phyloP scores from a whole-genome alignment of 2,888 invertebrate species.

The Drosophila tanythrix region DNA sequence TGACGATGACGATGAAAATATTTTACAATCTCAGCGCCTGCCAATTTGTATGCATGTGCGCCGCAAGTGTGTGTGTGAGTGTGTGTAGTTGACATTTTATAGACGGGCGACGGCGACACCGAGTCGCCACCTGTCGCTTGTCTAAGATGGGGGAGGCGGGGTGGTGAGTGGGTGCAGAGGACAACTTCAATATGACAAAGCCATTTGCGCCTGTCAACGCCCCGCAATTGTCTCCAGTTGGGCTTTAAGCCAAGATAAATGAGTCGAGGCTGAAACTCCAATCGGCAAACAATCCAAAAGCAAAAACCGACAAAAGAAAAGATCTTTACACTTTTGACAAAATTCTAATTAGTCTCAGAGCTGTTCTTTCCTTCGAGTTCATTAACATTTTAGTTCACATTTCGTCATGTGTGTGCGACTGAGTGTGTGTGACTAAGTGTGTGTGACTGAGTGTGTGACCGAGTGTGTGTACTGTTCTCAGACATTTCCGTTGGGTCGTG shows the following conservation, averaged over 20 bases:
- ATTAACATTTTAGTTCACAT: conserved; percentile 49
- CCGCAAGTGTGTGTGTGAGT: conserved; percentile 7
- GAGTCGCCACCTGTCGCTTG: conserved; percentile 75
- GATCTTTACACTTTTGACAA: conserved; percentile 61
- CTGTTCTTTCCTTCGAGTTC: conserved; percentile 35
- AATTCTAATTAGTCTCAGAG: conserved; percentile 54
- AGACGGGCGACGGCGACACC: conserved; percentile 61
- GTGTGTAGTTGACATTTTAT: conserved; percentile 56
- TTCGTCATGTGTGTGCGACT: conserved; percentile 7
- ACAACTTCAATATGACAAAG: conserved; percentile 61
- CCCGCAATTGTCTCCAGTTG: conserved; percentile 64
- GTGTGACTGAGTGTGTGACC: conserved; percentile 13
- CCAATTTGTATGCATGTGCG: conserved; percentile 42
- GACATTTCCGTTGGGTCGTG: conserved; percentile 36
- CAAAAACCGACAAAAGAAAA: conserved; percentile 48
- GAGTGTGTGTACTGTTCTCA: conserved; percentile 29
- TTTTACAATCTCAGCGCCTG: conserved; percentile 65
- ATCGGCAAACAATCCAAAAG: conserved; percentile 35
- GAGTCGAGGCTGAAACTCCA: conserved; percentile 45
- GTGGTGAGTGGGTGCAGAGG: conserved; percentile 16
- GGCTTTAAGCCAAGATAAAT: conserved; percentile 59
- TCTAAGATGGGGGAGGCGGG: conserved; percentile 9
- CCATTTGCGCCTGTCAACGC: conserved; percentile 79
- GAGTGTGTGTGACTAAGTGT: conserved; percentile 9
- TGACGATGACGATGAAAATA: conserved; percentile 72